A percentile compares a stretch with the other conserved stretches of the same genome.
Evolutionary conservation across 2,113 vertebrate species (phyloP).

Genomic region (Dunckerocampus dactyliophorus): DNA sequence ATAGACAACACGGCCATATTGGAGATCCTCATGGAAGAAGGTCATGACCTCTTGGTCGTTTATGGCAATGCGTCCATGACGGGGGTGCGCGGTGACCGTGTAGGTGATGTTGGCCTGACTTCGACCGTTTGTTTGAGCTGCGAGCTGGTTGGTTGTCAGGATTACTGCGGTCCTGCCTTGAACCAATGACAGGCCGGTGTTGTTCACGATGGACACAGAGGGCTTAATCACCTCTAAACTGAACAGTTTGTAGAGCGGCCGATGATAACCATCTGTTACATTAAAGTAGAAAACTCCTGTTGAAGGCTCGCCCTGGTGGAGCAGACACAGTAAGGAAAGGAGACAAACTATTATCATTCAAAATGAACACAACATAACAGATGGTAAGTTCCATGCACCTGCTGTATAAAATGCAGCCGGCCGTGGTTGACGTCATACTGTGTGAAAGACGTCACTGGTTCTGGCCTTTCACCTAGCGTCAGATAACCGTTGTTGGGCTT

Average conservation of each 20-base stretch:
- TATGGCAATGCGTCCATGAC: constrained; percentile 74
- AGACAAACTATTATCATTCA: not conserved
- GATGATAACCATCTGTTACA: constrained; percentile 81
- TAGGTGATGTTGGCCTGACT: constrained; percentile 74
- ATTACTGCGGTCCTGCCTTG: constrained; percentile 76
- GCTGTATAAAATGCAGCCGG: constrained; percentile 80
- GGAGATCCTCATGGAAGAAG: constrained; percentile 81
- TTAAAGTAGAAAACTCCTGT: constrained; percentile 86
- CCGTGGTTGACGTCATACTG: constrained; percentile 81
- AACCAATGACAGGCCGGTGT: constrained; percentile 73
- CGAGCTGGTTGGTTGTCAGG: constrained; percentile 76
- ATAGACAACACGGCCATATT: constrained; percentile 72
- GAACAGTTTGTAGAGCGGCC: constrained; percentile 82
- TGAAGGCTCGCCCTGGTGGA: constrained; percentile 67
- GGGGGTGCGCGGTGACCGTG: constrained; percentile 71
- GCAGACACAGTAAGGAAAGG: not conserved
- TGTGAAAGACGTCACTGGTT: constrained; percentile 78
- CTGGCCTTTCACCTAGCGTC: constrained; percentile 68
- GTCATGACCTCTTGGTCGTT: constrained; percentile 67
- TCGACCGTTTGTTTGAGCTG: constrained; percentile 76
- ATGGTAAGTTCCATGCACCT: constrained; percentile 45
- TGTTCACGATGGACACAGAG: constrained; percentile 75
- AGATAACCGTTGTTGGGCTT: constrained; percentile 82
- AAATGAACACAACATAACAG: not conserved
- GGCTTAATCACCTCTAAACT: constrained; percentile 79